Evolutionary conservation across 2,797 vertebrate genomes (phyloP).

Genomic region (Stomatorhinus walkeri): DNA sequence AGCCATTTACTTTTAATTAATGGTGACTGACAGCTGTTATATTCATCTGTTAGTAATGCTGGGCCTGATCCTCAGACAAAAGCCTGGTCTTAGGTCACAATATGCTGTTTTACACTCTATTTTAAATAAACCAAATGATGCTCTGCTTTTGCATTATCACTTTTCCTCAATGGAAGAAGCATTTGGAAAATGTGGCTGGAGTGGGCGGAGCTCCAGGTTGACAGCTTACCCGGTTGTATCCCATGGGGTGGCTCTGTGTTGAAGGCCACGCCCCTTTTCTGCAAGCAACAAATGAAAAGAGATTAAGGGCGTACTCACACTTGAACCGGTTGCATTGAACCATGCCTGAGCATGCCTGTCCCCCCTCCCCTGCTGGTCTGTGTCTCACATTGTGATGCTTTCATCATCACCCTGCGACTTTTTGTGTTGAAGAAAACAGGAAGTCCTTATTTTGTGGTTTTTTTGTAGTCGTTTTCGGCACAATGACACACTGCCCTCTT

Average conservation of each 20-base stretch:
- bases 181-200: neutral
- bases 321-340: neutral
- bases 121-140: neutral
- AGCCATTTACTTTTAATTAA: neutral
- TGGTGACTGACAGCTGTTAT: neutral
- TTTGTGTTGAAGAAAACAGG: neutral
- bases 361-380: neutral
- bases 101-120: neutral
- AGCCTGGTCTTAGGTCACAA: neutral
- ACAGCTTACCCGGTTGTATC: constrained; percentile 40
- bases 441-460: neutral
- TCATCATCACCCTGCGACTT: neutral
- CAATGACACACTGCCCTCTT: neutral
- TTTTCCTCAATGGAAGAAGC: neutral
- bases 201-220: neutral
- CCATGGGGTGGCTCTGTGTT: constrained; percentile 44
- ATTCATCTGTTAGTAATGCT: neutral
- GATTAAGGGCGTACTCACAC: neutral
- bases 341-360: neutral
- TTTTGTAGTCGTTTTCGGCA: neutral
- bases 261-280: constrained; percentile 41
- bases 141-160: neutral
- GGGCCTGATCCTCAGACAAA: neutral
- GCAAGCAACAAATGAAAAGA: constrained; percentile 17
- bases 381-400: neutral